Evolutionary conservation across 2,888 invertebrate genomes (phyloP), one percentile per base, ranked within the genome.

Genomic region (Lucinisca nassula): DNA sequence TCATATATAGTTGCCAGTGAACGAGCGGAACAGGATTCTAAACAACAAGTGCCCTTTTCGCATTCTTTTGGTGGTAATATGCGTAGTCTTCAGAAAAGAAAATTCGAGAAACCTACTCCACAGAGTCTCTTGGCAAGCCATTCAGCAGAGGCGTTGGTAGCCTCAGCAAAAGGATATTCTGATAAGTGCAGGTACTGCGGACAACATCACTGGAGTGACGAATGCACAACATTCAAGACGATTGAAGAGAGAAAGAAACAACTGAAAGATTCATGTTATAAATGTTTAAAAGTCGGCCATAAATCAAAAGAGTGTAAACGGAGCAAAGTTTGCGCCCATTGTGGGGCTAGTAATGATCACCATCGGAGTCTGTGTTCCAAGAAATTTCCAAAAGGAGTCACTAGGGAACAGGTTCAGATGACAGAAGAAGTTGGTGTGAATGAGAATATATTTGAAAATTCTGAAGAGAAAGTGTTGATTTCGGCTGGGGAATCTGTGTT

Each of bases 291-390:
- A 27, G 24, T 78, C 21, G 78, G 78, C 12, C 78, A 78, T 35
- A 78, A 45, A 35, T 78, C 78, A 37, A 40, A 14, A 38, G 61
- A 78, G n/a, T 78, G 78, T 27, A 78, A 58, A 21, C 2, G 38
- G 21, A 58, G 67, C 14, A 61, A 78, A 58, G n/a, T 45, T n/a
- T 67, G 78, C 38, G 38, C 24, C n/a, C 40, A 78, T 32, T 78
- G 78, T 61, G 67, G 78, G 32, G 67, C 51, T 24, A 78, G 37
- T 32, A 61, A 61, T 61, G 55, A 35, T n/a, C 75, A 82, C 30
- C 75, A 82, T 37, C 55, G 75, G 55, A 82, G 75, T 75, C 32
- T 82, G 10, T 82, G 81, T 82, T 61, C 38, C 6, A 61, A 67
- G 27, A 76, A 77, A 55, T 76, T 82, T 51, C 27, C 21, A 21